These are phyloP conservation scores for Phasianus colchicus DNA, from an alignment of 2,113 vertebrate genomes.

Conservation along the genomic window DNA sequence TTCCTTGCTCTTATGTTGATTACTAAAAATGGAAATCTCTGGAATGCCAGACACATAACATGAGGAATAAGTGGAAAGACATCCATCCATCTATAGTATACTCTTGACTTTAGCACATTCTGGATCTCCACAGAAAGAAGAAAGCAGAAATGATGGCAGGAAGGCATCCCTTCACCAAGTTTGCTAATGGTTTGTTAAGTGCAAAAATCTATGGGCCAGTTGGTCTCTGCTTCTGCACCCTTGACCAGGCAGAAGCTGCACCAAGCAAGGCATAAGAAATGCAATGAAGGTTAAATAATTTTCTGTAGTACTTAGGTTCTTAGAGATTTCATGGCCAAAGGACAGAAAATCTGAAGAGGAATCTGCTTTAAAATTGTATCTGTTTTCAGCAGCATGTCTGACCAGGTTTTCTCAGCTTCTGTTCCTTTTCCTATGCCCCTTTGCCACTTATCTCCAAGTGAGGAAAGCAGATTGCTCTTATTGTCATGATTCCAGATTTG, in stretches of 20 bases:
- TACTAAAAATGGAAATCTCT: neutral
- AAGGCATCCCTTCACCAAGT: neutral
- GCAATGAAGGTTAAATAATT: neutral
- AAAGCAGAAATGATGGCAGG: no score
- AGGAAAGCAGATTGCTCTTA: neutral
- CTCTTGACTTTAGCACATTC: neutral
- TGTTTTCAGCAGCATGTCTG: neutral
- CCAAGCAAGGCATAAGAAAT: neutral
- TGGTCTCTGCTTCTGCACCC: neutral
- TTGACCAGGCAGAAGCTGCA: neutral
- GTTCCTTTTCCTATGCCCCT: neutral
- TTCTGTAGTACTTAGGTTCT: neutral
- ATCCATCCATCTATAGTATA: neutral
- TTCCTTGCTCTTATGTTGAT: neutral
- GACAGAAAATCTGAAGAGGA: neutral
- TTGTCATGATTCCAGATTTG: neutral
- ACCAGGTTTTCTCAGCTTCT: neutral
- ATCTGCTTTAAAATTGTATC: neutral
- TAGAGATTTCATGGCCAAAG: neutral
- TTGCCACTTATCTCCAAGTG: neutral
- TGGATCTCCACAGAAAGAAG: neutral
- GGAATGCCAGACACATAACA: neutral
- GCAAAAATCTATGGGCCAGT: rapidly evolving
- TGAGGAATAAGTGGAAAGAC: neutral
- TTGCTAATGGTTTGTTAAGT: neutral